A percentile compares a stretch with the other conserved stretches of the same genome.
phyloP scores from a whole-genome alignment of 1,140 invertebrate species.

The Halotydeus destructor region DNA sequence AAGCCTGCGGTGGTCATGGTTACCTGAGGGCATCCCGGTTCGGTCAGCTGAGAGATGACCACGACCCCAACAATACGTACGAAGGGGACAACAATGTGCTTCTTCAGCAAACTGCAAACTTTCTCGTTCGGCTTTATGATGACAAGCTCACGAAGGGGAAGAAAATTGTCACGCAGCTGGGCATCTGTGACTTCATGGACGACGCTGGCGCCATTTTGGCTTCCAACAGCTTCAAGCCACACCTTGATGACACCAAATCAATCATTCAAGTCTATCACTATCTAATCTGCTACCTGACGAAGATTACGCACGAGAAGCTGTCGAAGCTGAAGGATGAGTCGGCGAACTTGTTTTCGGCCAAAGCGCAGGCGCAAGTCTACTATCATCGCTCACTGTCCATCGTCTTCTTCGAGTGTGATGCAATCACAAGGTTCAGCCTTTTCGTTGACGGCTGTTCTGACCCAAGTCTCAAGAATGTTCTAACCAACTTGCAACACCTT shows the following conservation, averaged over 20 bases:
- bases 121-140: slow-evolving; percentile 40
- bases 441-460: slow-evolving; percentile 4
- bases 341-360: slow-evolving; percentile 43
- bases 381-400: slow-evolving; percentile 47
- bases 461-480: slow-evolving; percentile 8
- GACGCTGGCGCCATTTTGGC: slow-evolving; percentile 20
- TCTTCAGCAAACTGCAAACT: slow-evolving; percentile 80
- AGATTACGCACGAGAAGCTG: slow-evolving; percentile 38
- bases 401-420: slow-evolving; percentile 40
- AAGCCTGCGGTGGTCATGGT: slow-evolving; percentile 60
- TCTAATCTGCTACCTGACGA: slow-evolving; percentile 49
- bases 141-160: slow-evolving; percentile 7
- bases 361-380: slow-evolving; percentile 61
- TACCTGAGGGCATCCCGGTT: slow-evolving; percentile 42
- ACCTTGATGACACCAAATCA: slow-evolving; percentile 31
- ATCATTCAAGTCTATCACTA: slow-evolving; percentile 52
- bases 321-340: slow-evolving; percentile 28
- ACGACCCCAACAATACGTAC: slow-evolving; percentile 81
- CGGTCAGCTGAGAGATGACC: slow-evolving; percentile 58
- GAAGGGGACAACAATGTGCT: slow-evolving; percentile 92
- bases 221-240: slow-evolving; percentile 19
- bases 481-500: slow-evolving; percentile 15
- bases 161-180: slow-evolving; percentile 30
- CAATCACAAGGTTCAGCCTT: slow-evolving; percentile 4
- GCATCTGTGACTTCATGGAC: slow-evolving; percentile 39